Evolutionary conservation across 1,140 invertebrate genomes (phyloP), one percentile per base, ranked within the genome.

Genomic region (Apis cerana): DNA sequence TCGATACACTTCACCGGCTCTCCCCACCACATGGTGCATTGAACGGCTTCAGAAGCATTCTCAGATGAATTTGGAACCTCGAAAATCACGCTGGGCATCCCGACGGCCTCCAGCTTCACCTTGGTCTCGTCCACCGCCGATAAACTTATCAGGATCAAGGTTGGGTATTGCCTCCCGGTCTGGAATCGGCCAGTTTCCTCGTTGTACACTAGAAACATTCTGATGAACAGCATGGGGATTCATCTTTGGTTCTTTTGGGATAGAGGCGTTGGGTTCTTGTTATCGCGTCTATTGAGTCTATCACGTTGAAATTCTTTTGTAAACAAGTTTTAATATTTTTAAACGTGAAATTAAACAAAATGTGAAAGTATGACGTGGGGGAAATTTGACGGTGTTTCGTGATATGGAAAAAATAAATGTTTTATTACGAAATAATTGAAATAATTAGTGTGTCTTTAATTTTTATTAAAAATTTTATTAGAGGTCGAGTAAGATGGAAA

Each of bases 131-230:
- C 85, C 3, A 90, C 87, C 19, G 89, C 52, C 2, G 43, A 84
- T 0, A 93, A 56, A 52, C 71, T 91, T 11, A 93, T 83, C 12
- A 92, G 71, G n/a, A 93, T 78, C 61, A 93, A 61, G 3, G 90
- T 92, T 19, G 92, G 90, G 71, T 89, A 89, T 1, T 92, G 83
- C 58, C 91, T 88, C 2, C 87, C 90, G 2, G 92, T 92, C 82
- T 88, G 81, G 82, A 92, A 93, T 74, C 89, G 89, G 0, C 86
- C 86, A 11, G 74, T 92, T 64, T 91, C 87, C 72, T 91, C 91
- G 72, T 90, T 90, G 81, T 91, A 92, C 23, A 93, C 89, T 48
- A 92, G 43, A 84, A 93, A 92, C 91, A 91, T 90, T 83, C 92
- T 93, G 64, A n/a, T 68, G 80, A 54, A 78, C 78, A 82, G 62